Evolutionary conservation across 2,797 vertebrate genomes (phyloP).

Genomic region (Emydoidea blandingii): DNA sequence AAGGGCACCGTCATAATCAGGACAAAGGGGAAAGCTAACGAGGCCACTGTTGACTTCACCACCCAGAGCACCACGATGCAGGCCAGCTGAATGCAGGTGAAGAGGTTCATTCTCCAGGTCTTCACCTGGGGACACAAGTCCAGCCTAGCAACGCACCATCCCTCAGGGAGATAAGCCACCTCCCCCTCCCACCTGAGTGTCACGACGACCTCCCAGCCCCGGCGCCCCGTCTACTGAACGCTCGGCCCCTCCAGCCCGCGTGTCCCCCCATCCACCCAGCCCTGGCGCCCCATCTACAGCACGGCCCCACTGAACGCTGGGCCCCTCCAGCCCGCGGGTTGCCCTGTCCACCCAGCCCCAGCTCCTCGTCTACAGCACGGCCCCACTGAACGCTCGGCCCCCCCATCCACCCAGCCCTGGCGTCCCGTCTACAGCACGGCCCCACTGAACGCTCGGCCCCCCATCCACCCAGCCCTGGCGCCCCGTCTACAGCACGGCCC

Average conservation of each 20-base stretch:
- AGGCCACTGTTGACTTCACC: slow-evolving; percentile 94
- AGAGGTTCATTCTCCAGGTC: slow-evolving; percentile 99
- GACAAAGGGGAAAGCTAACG: slow-evolving; percentile 96
- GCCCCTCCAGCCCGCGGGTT: too few relatives aligned
- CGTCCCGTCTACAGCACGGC: neutral
- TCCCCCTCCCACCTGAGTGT: neutral
- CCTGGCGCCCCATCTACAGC: neutral
- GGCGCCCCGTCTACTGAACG: neutral
- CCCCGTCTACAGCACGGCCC: neutral
- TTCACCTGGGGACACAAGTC: slow-evolving; percentile 87
- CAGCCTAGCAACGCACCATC: neutral
- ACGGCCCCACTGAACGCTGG: neutral
- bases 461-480: accelerated
- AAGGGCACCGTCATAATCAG: slow-evolving; percentile 98
- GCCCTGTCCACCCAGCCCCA: too few relatives aligned
- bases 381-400: neutral
- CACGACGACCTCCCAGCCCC: neutral
- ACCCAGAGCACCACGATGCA: slow-evolving; percentile 96
- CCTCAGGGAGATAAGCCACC: neutral
- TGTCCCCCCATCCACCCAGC: accelerated
- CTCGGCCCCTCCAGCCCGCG: too few relatives aligned
- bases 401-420: too few relatives aligned
- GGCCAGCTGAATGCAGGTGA: slow-evolving; percentile 93
- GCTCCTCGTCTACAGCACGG: neutral
- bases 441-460: neutral